Evolutionary conservation across 35 echinoderm and acorn worm genomes (phyloP), one percentile per base, ranked within the genome.

Genomic region (Ptychodera flava): DNA sequence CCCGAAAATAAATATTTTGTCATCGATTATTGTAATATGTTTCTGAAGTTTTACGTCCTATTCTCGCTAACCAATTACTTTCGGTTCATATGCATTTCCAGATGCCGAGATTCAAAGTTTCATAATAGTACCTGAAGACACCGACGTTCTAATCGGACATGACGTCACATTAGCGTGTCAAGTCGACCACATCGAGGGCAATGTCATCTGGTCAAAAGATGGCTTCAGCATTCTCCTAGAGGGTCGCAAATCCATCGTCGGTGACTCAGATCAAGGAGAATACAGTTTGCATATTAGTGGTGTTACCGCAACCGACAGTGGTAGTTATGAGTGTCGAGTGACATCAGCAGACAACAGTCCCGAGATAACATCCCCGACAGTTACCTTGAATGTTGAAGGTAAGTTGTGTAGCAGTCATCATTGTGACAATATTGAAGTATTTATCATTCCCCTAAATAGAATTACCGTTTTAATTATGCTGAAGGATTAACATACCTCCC

Each of bases 281-380:
- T 97, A 91, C 33, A 97, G 93, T 88, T 89, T 97, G 1, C 89
- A 91, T 52, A 97, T 97, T n/a, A 38, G 93, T 1, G 37, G 77
- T 0, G 77, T 90, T 22, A 35, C 93, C 32, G 87, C 88, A 30
- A 29, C 78, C 12, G 95, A 97, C 36, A 83, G 81, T 35, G 95
- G 86, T 2, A 77, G 53, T 0, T 97, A 93, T 80, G 36, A 86
- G 34, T 97, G 95, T 36, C 30, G 79, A n/a, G 95, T 97, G 2
- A 91, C 92, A 22, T 91, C 95, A 2, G 33, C 83, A 6, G 92
- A 84, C 1, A 77, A 64, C 35, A 89, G 89, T 34, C 0, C 31
- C 12, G 79, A 30, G 16, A 97, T 97, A 1, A 78, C 88, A 0
- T 93, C 92, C 0, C 31, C 27, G 1, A 10, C 75, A n/a, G n/a